Base-by-base conservation (phyloP, 2,797 vertebrate species). In the Sebastes matsubarae region DNA sequence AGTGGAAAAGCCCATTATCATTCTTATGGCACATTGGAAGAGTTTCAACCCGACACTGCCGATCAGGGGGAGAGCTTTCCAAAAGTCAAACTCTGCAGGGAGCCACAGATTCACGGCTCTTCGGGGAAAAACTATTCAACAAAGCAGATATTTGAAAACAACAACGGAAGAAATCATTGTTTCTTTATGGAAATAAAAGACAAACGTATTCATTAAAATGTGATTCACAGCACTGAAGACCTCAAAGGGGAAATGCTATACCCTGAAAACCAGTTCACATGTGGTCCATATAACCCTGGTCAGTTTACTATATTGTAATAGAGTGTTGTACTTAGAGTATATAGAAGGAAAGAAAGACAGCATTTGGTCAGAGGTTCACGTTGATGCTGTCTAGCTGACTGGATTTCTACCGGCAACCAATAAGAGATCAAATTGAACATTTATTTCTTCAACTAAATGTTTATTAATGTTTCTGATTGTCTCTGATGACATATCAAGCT, bases 1-100 rank as follows among this genome's bases (percentile, higher is more conserved):
- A 81, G 38, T 74, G 76, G 70, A 81, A 85, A 85, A 82, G 72
- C 72, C 75, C 22, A 90, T 86, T 88, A 84, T 87, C 68, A 79
- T 88, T 90, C 76, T 79, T 30, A 65, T 57, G 58, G 58, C 42
- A 72, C 64, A 66, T 11, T 80, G 80, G 73, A 82, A 72, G 71
- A 79, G 46, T 69, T 81, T 75, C 80, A 87, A 67, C 75, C 68
- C 75, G 74, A 63, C 38, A 81, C 1, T 36, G 72, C 55, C 70
- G 78, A 77, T 83, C 72, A 34, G 59, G 34, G 8, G 24, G 14
- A 36, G 68, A 54, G 79, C 50, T 74, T 88, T 85, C 50, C 76
- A 54, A 70, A 80, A 77, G 46, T 76, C n/a, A 71, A 85, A 72
- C 85, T 80, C 77, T 71, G 61, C 79, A 34, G 86, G 79, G 77